Evolutionary conservation across 2,888 invertebrate species (phyloP).

Genomic region (Trachelus iudaicus): DNA sequence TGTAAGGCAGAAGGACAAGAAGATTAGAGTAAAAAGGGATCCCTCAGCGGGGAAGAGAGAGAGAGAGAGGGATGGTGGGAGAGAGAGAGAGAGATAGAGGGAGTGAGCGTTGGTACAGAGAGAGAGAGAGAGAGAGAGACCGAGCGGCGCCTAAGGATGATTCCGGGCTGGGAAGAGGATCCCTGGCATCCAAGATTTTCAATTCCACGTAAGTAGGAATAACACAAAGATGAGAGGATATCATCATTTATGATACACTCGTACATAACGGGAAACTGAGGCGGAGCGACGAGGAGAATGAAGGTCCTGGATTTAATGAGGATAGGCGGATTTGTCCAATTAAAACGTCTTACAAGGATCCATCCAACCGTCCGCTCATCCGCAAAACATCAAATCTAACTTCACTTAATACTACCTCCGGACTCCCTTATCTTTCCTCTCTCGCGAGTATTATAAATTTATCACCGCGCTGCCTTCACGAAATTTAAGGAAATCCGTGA

Average conservation of each 20-base stretch:
- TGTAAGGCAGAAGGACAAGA: conserved; percentile 6
- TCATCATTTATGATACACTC: conserved; percentile 41
- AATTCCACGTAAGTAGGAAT: conserved; percentile 52
- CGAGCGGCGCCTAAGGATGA: conserved; percentile 1
- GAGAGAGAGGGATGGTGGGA: conserved; percentile 3
- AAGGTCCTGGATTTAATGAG: conserved; percentile 62
- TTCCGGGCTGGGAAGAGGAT: conserved; percentile 18
- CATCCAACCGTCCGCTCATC: conserved; percentile 53
- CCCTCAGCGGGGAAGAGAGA: conserved; percentile 12
- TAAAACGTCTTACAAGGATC: conserved; percentile 66
- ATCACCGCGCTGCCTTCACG: neutral
- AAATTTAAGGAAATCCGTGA: neutral
- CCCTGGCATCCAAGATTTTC: conserved; percentile 44
- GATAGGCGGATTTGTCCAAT: conserved; percentile 67
- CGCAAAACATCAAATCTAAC: conserved; percentile 56
- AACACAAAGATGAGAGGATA: conserved; percentile 59
- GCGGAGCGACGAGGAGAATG: conserved; percentile 24
- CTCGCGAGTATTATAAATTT: neutral
- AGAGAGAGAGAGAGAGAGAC: neutral
- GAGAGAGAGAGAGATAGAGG: neutral
- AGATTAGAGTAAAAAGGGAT: conserved; percentile 8
- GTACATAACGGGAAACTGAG: neutral
- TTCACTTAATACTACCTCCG: conserved; percentile 31
- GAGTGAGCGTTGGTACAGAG: neutral
- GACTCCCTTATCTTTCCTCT: neutral